Percentiles rank a stretch among this genome's conserved stretches.
These are phyloP conservation scores for Esox lucius DNA, from an alignment of 2,797 vertebrate genomes.

Conservation along the genomic window DNA sequence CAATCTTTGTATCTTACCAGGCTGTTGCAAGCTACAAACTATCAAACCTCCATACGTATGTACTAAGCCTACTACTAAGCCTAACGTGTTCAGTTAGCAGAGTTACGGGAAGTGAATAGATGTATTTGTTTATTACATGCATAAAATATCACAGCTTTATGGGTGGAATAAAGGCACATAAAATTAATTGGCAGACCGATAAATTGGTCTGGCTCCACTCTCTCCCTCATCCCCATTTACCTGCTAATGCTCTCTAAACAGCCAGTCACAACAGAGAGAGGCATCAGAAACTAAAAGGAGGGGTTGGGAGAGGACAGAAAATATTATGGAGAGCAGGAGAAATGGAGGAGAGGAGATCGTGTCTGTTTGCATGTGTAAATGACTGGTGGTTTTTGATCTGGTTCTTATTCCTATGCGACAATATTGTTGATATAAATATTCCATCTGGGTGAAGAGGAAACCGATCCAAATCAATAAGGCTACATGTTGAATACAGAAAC, in stretches of 20 bases:
- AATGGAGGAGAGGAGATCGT: background rate
- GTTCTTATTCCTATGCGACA: background rate
- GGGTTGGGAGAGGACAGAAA: too few species aligned
- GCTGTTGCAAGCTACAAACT: too few species aligned
- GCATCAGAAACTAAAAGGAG: background rate
- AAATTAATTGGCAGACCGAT: too few species aligned
- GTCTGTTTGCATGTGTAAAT: background rate
- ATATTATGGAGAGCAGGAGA: background rate
- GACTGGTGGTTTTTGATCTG: background rate
- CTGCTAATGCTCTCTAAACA: slow-evolving; percentile 9
- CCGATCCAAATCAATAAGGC: background rate
- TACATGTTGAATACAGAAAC: background rate
- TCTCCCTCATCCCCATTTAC: background rate
- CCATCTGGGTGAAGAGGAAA: background rate
- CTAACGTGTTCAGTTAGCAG: too few species aligned
- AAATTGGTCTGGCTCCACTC: slow-evolving; percentile 1
- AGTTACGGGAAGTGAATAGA: too few species aligned
- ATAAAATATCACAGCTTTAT: too few species aligned
- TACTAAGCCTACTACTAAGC: too few species aligned
- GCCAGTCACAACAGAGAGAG: slow-evolving; percentile 8
- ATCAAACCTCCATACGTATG: too few species aligned
- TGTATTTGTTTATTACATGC: too few species aligned
- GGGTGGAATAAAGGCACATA: too few species aligned
- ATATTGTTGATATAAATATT: background rate
- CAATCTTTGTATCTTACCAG: too few species aligned